Evolutionary conservation across 2,113 vertebrate genomes (phyloP).

Genomic region (Cyphomyrus plagiostoma): DNA sequence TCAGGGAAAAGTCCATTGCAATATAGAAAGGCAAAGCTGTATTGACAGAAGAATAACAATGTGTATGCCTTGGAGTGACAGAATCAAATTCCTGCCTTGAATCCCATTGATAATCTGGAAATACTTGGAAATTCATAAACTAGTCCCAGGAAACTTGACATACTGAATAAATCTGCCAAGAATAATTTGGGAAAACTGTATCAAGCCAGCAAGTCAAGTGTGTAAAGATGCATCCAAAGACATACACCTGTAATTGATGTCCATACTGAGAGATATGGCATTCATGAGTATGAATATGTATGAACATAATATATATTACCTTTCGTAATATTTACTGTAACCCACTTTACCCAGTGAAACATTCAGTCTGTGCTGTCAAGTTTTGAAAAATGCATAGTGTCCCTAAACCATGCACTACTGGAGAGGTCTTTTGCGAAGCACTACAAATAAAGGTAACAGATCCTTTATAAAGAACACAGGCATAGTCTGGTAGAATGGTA

Average conservation of each 20-base stretch:
- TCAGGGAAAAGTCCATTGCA: not conserved
- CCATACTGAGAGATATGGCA: not conserved
- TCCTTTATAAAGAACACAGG: not conserved
- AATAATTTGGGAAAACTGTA: not conserved
- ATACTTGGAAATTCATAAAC: not conserved
- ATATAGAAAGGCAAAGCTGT: not conserved
- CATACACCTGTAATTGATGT: not conserved
- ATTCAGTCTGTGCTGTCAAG: not conserved
- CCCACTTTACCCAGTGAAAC: not conserved
- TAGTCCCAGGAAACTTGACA: not conserved
- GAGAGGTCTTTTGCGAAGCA: not conserved
- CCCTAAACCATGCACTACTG: not conserved
- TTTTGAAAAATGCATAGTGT: not conserved
- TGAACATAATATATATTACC: not conserved
- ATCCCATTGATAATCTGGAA: not conserved
- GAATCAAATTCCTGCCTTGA: not conserved
- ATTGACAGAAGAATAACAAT: not conserved
- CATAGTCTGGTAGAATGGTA: not conserved
- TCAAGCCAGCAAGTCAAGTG: not conserved
- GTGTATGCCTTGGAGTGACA: not conserved
- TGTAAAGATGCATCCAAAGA: not conserved
- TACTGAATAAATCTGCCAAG: not conserved
- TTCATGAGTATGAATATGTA: not conserved
- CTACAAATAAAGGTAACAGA: not conserved
- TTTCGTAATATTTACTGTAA: not conserved